These are phyloP conservation scores for Marasmarcha lunaedactyla DNA, from an alignment of 2,888 invertebrate species.

Conservation along the genomic window DNA sequence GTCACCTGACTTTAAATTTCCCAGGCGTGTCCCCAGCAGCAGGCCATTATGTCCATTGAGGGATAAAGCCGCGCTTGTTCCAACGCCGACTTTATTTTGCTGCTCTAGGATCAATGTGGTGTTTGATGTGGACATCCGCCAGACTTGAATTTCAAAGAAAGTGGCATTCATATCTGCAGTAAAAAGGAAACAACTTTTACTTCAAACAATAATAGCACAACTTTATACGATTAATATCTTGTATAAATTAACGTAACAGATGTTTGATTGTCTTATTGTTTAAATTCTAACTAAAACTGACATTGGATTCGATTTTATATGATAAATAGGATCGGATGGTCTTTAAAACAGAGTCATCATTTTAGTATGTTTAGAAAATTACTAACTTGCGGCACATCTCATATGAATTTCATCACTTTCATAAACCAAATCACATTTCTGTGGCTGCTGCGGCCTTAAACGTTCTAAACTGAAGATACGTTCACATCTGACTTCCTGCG, in stretches of 20 bases:
- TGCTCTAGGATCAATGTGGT: slow-evolving; percentile 44
- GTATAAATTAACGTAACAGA: too few relatives aligned
- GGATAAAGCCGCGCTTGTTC: slow-evolving; percentile 38
- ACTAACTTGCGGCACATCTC: slow-evolving; percentile 53
- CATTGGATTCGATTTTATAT: too few relatives aligned
- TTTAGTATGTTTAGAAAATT: too few relatives aligned
- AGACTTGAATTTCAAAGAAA: slow-evolving; percentile 56
- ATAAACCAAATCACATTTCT: slow-evolving; percentile 51
- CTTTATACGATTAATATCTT: too few relatives aligned
- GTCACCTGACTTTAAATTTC: slow-evolving; percentile 36
- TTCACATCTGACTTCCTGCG: slow-evolving; percentile 46
- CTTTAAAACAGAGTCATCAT: too few relatives aligned
- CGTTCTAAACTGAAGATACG: slow-evolving; percentile 41
- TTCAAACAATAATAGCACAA: too few relatives aligned
- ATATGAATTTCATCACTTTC: slow-evolving; percentile 54
- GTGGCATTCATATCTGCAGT: slow-evolving; percentile 55
- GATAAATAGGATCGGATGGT: too few relatives aligned
- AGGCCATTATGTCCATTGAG: slow-evolving; percentile 29
- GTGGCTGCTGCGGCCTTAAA: slow-evolving; percentile 46
- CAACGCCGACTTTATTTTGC: slow-evolving; percentile 49
- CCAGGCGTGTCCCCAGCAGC: slow-evolving; percentile 40
- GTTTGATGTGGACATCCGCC: slow-evolving; percentile 54
- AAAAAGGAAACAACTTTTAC: too few relatives aligned
- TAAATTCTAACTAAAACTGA: too few relatives aligned
- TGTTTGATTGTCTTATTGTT: too few relatives aligned